These are phyloP conservation scores for Drosophila leonis DNA, from an alignment of 2,888 invertebrate genomes.

Conservation along the genomic window DNA sequence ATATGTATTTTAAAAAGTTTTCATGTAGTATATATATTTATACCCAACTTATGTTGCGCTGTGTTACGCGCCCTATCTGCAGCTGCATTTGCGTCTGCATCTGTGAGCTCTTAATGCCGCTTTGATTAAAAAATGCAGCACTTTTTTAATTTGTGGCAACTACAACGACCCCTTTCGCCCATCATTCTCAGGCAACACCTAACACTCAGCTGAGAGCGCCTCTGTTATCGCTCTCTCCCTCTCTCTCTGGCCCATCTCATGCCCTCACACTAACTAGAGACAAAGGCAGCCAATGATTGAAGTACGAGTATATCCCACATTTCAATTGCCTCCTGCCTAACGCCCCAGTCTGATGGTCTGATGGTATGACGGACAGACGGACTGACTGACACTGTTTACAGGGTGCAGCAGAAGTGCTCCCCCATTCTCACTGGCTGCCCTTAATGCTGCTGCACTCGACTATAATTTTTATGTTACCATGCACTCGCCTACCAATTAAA, in stretches of 20 bases:
- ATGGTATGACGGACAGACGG: neutral
- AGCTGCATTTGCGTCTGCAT: slow-evolving; percentile 14
- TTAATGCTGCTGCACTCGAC: slow-evolving; percentile 54
- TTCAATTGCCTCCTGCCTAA: slow-evolving; percentile 75
- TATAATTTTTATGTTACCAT: slow-evolving; percentile 82
- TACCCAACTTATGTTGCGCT: slow-evolving; percentile 19
- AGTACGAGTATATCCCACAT: slow-evolving; percentile 70
- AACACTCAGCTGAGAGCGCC: slow-evolving; percentile 8
- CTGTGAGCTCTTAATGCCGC: slow-evolving; percentile 69
- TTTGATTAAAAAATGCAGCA: slow-evolving; percentile 80
- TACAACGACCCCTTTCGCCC: slow-evolving; percentile 16
- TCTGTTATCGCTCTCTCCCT: neutral
- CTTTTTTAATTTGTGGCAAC: slow-evolving; percentile 80
- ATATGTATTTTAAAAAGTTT: neutral
- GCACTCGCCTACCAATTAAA: slow-evolving; percentile 82
- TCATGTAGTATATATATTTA: neutral
- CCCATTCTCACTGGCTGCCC: slow-evolving; percentile 21
- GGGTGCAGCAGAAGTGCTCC: slow-evolving; percentile 23
- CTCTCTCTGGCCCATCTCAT: neutral
- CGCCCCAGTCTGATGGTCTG: slow-evolving; percentile 15
- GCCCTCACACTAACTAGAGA: slow-evolving; percentile 36
- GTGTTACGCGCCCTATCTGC: slow-evolving; percentile 28
- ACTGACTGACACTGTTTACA: slow-evolving; percentile 58
- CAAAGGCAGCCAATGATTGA: slow-evolving; percentile 71
- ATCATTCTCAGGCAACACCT: slow-evolving; percentile 42